phyloP scores from a whole-genome alignment of 30 jellyfish, hydroid and myxozoan species.

The Catostylus mosaicus region DNA sequence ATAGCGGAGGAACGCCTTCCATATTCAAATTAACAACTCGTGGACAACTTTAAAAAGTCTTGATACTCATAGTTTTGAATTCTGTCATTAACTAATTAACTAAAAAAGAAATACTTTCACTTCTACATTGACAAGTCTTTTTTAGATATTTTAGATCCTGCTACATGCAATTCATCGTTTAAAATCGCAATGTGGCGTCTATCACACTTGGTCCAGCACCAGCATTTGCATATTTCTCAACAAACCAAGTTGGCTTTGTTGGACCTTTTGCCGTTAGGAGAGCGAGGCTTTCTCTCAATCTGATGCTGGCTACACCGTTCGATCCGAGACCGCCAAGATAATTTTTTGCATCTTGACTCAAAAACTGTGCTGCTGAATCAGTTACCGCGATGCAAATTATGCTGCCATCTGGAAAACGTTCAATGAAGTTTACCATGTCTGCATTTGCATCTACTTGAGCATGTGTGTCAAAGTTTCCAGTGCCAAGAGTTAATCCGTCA shows the following conservation, averaged over 20 bases:
- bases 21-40: no score
- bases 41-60: no score
- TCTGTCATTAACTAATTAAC: no score
- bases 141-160: background rate
- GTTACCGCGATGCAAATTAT: background rate
- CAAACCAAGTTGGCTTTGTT: slow-evolving; percentile 20
- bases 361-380: background rate
- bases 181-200: background rate
- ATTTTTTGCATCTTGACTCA: slow-evolving; percentile 7
- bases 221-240: background rate
- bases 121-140: background rate
- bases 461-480: background rate
- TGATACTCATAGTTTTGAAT: no score
- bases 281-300: background rate
- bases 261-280: slow-evolving; percentile 17
- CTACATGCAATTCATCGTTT: background rate
- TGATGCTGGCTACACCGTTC: background rate
- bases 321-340: background rate
- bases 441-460: background rate
- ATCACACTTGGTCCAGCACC: slow-evolving; percentile 4
- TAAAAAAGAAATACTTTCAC: no score
- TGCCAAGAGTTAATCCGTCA: background rate
- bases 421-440: background rate
- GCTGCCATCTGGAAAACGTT: background rate
- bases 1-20: no score